These are phyloP conservation scores for Nanorana parkeri DNA, from an alignment of 2,113 vertebrate species.

Conservation along the genomic window DNA sequence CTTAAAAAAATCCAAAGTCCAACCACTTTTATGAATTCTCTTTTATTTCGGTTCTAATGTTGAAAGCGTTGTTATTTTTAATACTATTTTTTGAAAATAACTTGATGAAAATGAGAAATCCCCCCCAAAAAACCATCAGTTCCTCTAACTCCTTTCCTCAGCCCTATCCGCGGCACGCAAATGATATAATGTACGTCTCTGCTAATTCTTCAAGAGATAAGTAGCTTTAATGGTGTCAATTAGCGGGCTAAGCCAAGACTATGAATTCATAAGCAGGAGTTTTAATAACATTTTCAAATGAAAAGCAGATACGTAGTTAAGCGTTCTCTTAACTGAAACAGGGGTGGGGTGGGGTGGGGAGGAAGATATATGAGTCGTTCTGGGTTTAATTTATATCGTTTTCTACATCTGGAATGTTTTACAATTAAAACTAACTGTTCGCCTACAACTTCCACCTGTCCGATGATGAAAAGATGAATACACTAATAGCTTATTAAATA, in stretches of 20 bases:
- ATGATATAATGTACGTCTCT: conserved; percentile 92
- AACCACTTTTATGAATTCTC: background rate
- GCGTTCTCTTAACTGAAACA: conserved; percentile 84
- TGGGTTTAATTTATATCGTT: conserved; percentile 96
- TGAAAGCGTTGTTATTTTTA: background rate
- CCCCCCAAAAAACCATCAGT: background rate
- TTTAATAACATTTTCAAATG: conserved; percentile 99
- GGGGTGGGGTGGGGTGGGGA: background rate
- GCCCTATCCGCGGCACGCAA: conserved; percentile 78
- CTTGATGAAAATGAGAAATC: background rate
- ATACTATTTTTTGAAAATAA: background rate
- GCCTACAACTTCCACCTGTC: conserved; percentile 99
- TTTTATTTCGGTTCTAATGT: background rate
- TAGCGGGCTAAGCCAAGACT: conserved; percentile 91
- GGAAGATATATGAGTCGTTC: conserved; percentile 90
- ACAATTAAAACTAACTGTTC: conserved; percentile 99
- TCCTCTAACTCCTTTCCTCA: conserved; percentile 26
- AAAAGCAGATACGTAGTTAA: conserved; percentile 98
- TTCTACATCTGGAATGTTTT: conserved; percentile 99
- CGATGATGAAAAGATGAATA: conserved; percentile 98
- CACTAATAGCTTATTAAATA: conserved; percentile 95
- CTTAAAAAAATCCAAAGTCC: background rate
- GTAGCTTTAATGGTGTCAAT: conserved; percentile 99
- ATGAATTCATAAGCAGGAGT: conserved; percentile 95
- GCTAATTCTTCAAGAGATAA: conserved; percentile 96